Conservation (phyloP, 2,113 vertebrate species). For the Eidolon helvum region DNA sequence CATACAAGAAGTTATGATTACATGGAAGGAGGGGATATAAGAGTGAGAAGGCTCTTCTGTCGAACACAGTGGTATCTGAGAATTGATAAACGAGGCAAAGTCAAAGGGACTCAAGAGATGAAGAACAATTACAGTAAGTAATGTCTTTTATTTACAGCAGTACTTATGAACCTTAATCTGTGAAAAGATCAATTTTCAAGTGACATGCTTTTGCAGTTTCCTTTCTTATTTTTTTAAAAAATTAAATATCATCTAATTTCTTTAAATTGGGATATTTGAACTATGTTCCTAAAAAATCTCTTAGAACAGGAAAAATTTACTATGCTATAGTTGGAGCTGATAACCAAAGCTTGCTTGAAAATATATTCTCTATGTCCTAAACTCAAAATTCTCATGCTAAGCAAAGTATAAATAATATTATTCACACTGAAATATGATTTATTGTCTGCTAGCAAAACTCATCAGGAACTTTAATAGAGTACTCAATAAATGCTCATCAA, state of each 20-base stretch:
- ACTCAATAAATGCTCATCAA: conserved; percentile 9
- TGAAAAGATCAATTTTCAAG: not conserved
- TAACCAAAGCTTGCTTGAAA: conserved; percentile 74
- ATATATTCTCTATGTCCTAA: conserved; percentile 52
- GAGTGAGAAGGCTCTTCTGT: conserved; percentile 97
- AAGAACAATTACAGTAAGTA: conserved; percentile 98
- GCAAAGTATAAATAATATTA: conserved; percentile 26
- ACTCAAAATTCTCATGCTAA: conserved; percentile 70
- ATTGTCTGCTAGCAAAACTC: not conserved
- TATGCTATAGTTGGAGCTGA: conserved; percentile 77
- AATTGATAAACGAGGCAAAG: conserved; percentile 95
- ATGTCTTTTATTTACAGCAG: conserved; percentile 23
- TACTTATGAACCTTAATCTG: not conserved
- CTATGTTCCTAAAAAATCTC: conserved; percentile 77
- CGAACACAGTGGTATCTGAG: conserved; percentile 98
- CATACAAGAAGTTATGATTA: conserved; percentile 98
- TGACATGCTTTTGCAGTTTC: conserved; percentile 1
- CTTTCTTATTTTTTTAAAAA: not conserved
- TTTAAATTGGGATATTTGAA: conserved; percentile 53
- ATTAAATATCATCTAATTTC: not conserved
- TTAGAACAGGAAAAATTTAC: conserved; percentile 69
- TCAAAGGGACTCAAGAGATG: conserved; percentile 95
- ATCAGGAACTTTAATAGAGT: not conserved
- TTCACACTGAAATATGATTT: conserved; percentile 12
- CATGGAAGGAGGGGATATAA: conserved; percentile 99